Evolutionary conservation across 2,888 invertebrate species (phyloP).

Genomic region (Adelognathus sp.): DNA sequence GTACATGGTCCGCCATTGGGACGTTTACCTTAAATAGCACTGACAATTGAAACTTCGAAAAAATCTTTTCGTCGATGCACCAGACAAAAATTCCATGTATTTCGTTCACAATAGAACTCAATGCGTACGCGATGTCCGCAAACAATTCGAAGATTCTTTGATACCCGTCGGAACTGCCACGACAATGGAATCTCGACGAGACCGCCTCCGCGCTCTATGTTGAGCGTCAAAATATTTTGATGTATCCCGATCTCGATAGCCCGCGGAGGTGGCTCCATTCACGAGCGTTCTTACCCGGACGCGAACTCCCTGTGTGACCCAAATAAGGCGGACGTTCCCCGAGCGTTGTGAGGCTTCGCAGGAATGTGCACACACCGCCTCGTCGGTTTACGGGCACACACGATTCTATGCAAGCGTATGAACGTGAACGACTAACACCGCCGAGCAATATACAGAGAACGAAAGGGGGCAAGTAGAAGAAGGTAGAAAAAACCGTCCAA

Average conservation of each 20-base stretch:
- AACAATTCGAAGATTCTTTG: too few species aligned
- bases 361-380: conserved; percentile 44
- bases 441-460: not conserved
- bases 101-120: too few species aligned
- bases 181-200: not conserved
- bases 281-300: conserved; percentile 9
- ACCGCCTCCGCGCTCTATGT: not conserved
- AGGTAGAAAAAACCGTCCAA: not conserved
- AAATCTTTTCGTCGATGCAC: too few species aligned
- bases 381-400: not conserved
- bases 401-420: not conserved
- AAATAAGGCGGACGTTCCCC: conserved; percentile 60
- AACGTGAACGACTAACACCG: conserved; percentile 1
- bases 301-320: conserved; percentile 45
- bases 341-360: conserved; percentile 51
- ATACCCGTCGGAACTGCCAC: not conserved
- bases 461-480: not conserved
- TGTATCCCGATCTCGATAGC: not conserved
- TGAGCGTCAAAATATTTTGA: conserved; percentile 36
- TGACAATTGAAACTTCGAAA: too few species aligned
- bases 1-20: too few species aligned
- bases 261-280: conserved; percentile 18
- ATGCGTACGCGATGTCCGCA: too few species aligned
- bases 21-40: too few species aligned
- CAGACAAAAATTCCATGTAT: too few species aligned